Evolutionary conservation across 2,113 vertebrate genomes (phyloP).

Genomic region (Cynopterus brachyotis): DNA sequence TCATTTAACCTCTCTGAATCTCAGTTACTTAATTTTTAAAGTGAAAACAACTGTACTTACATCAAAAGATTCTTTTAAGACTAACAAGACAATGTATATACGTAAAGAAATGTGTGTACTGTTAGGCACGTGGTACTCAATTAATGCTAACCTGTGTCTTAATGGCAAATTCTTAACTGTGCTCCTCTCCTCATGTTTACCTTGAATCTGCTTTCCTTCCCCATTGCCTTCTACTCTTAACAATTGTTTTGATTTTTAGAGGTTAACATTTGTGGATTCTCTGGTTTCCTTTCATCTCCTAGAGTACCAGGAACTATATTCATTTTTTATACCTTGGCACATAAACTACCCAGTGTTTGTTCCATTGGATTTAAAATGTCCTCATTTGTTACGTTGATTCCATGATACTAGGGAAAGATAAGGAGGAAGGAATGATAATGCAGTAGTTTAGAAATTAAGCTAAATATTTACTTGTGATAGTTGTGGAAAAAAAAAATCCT

Average conservation of each 20-base stretch:
- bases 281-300: background rate
- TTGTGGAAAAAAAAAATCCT: constrained; percentile 54
- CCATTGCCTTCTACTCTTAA: background rate
- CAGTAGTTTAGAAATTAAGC: constrained; percentile 34
- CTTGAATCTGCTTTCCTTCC: background rate
- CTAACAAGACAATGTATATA: background rate
- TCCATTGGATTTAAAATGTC: background rate
- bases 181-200: background rate
- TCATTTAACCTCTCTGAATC: background rate
- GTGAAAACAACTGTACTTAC: background rate
- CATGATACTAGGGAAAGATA: constrained; percentile 20
- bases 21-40: background rate
- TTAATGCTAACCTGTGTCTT: constrained; percentile 20
- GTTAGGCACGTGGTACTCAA: background rate
- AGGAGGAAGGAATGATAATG: constrained; percentile 7
- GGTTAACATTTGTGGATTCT: background rate
- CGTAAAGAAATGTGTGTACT: background rate
- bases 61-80: constrained; percentile 13
- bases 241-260: background rate
- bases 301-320: background rate
- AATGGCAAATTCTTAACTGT: background rate
- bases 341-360: constrained; percentile 32
- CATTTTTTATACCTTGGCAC: background rate
- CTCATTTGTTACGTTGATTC: constrained; percentile 42
- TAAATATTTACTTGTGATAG: constrained; percentile 56